Evolutionary conservation across 2,797 vertebrate genomes (phyloP).

Genomic region (Anguilla pacifica): DNA sequence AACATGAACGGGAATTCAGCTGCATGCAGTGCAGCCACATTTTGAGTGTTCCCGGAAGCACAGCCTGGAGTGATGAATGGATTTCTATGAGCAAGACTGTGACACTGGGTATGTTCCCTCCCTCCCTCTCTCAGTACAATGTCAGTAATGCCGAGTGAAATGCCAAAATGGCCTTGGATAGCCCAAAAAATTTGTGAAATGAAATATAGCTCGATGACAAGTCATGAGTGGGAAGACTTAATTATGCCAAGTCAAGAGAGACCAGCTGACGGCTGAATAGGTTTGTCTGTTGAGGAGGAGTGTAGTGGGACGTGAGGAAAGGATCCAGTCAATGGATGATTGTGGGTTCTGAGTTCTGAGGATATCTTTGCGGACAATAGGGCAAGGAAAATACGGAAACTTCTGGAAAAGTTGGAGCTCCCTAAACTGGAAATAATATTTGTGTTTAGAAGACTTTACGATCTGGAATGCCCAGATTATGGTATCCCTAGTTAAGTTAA

Average conservation of each 20-base stretch:
- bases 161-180: background rate
- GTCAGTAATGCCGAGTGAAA: slow-evolving; percentile 12
- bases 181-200: background rate
- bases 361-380: slow-evolving; percentile 12
- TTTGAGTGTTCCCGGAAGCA: background rate
- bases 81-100: slow-evolving; percentile 15
- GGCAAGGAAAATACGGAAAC: background rate
- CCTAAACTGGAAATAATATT: background rate
- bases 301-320: slow-evolving; percentile 39
- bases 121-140: background rate
- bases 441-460: background rate
- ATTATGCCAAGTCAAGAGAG: background rate
- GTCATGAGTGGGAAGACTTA: slow-evolving; percentile 4
- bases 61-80: background rate
- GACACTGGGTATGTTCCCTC: background rate
- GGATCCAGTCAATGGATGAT: background rate
- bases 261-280: slow-evolving; percentile 15
- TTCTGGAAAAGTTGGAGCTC: background rate
- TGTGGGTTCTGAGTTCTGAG: background rate
- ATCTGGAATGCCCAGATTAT: background rate
- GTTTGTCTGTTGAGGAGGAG: slow-evolving; percentile 43
- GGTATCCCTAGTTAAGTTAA: background rate
- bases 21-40: background rate
- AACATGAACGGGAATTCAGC: background rate
- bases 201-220: slow-evolving; percentile 12